A percentile compares a stretch with the other conserved stretches of the same genome.
Conservation (phyloP, 2,888 invertebrate species). For the Ornithoptera alexandrae region DNA sequence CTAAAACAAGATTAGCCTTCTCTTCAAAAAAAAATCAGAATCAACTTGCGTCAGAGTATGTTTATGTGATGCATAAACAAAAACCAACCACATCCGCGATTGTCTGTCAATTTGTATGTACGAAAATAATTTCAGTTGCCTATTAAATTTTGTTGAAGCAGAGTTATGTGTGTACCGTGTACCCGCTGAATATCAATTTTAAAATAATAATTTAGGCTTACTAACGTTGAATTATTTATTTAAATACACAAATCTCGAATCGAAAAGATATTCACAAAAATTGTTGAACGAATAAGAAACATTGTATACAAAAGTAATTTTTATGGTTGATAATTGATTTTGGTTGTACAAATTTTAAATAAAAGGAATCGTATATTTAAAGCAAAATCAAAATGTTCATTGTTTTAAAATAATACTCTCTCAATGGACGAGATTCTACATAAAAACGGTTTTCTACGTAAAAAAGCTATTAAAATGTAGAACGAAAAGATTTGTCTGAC, state of each 20-base stretch:
- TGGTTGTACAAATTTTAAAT: too few species aligned
- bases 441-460: neutral
- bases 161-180: conserved; percentile 7
- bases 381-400: too few species aligned
- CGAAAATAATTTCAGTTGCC: conserved; percentile 31
- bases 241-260: neutral
- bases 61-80: conserved; percentile 39
- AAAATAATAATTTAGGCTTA: neutral
- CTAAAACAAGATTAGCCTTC: conserved; percentile 28
- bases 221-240: neutral
- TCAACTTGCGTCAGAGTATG: conserved; percentile 36
- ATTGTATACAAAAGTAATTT: too few species aligned
- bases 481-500: conserved; percentile 1
- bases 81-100: conserved; percentile 40
- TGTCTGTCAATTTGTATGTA: conserved; percentile 34
- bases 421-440: neutral
- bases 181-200: conserved; percentile 3
- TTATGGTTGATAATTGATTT: too few species aligned
- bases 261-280: too few species aligned
- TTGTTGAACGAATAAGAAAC: too few species aligned
- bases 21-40: conserved; percentile 36
- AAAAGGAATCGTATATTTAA: too few species aligned
- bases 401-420: too few species aligned
- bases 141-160: conserved; percentile 24
- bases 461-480: neutral